Evolutionary conservation across 2,113 vertebrate genomes (phyloP).

Genomic region (Labrus mixtus): DNA sequence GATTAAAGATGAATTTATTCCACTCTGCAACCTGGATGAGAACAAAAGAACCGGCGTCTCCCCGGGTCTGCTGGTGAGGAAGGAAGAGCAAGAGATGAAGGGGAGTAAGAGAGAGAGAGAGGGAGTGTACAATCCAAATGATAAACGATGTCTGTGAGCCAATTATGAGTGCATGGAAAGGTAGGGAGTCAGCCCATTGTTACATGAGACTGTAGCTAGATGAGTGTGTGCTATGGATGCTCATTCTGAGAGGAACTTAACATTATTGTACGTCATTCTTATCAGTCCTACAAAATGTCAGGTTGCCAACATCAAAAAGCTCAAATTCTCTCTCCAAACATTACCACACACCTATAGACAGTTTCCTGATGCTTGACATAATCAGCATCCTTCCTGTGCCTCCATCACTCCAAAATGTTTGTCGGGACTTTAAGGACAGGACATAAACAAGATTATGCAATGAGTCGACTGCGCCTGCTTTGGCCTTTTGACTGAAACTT

Average conservation of each 20-base stretch:
- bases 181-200: background rate
- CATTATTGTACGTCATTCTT: background rate
- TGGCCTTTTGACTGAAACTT: background rate
- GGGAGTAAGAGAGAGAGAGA: conserved; percentile 7
- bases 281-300: background rate
- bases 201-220: background rate
- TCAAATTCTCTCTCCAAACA: background rate
- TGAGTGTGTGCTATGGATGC: background rate
- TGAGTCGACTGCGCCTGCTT: background rate
- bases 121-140: conserved; percentile 57
- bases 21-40: conserved; percentile 50
- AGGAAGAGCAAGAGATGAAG: conserved; percentile 6
- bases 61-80: conserved; percentile 24
- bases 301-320: background rate
- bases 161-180: conserved; percentile 41
- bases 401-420: background rate
- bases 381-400: background rate
- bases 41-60: conserved; percentile 49
- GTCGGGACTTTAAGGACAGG: conserved; percentile 33
- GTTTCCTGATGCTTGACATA: background rate
- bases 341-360: background rate
- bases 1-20: conserved; percentile 73
- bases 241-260: background rate
- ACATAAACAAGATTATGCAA: background rate
- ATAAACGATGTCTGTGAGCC: conserved; percentile 55